Conservation (phyloP, 1,140 invertebrate species). For the Pogonus chalceus region DNA sequence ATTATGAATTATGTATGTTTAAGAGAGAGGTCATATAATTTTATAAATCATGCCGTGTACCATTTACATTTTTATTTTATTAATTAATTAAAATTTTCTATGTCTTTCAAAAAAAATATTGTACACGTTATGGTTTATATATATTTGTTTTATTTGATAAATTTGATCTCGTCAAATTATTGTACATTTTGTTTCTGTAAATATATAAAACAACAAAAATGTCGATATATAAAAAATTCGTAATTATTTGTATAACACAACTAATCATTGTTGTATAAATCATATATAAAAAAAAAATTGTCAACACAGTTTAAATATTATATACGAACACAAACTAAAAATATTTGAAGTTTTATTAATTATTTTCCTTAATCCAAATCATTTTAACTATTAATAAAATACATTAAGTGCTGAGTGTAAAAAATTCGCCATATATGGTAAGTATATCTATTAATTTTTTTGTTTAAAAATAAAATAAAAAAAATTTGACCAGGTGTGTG, state of each 20-base stretch:
- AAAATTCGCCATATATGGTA: neutral
- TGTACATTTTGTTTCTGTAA: constrained; percentile 5
- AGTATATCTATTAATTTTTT: neutral
- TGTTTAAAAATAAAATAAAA: too few species aligned
- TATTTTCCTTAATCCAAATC: too few species aligned
- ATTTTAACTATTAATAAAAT: too few species aligned
- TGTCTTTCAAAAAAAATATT: neutral
- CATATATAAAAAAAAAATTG: neutral
- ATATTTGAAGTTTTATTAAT: neutral
- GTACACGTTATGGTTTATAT: neutral
- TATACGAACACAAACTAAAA: neutral
- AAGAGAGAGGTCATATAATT: neutral
- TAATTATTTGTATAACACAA: neutral
- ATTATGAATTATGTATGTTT: neutral
- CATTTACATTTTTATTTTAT: neutral
- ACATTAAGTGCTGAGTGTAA: too few species aligned
- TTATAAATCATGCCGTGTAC: neutral
- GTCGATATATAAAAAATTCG: neutral
- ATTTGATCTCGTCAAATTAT: constrained; percentile 2
- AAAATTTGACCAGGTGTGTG: too few species aligned
- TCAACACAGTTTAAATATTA: constrained; percentile 3
- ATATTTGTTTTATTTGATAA: constrained; percentile 2
- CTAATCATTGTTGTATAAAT: neutral
- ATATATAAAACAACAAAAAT: neutral
- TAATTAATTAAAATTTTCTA: neutral